Base-by-base conservation (phyloP, 2,888 invertebrate species). In the Pycnomerus fuliginosus region DNA sequence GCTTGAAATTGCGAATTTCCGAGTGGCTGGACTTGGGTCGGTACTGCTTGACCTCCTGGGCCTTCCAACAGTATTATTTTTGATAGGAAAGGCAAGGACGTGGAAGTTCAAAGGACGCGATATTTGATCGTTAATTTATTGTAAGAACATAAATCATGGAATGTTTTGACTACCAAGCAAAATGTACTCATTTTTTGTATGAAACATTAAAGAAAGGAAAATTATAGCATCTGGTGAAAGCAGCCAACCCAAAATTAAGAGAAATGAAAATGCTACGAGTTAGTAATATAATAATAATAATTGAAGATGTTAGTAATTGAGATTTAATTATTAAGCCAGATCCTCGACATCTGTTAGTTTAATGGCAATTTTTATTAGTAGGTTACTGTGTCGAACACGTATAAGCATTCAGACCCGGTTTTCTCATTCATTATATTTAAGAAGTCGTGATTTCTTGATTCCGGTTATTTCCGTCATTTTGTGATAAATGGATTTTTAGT, bases 41-140 rank as follows among this genome's bases (percentile, higher is more conserved):
- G 90, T 61, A 93, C 87, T 50, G 90, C 85, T 73, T 90, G 89
- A 64, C 91, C 92, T 69, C 90, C 90, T 60, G 95, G 94, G 77
- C 92, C 95, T 94, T 78, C 27, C 39, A 36, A 36, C 70, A 45
- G 42, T 20, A 7, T 20, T 20, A 8, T 20, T 20, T 8, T 5
- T 20, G 20, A 20, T 7, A 20, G 20, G 20, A 25, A 42, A 38
- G 31, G 48, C 50, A 44, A 29, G n/a, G n/a, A n/a, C n/a, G n/a
- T n/a, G n/a, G n/a, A n/a, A n/a, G n/a, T n/a, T n/a, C n/a, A n/a
- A n/a, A n/a, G n/a, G n/a, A n/a, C n/a, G n/a, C n/a, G 8, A 10
- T 35, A 25, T 16, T 35, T 23, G 10, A 22, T 27, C n/a, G 11
- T 15, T 30, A 8, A 20, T 20, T 8, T 16, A 24, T 32, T 16